phyloP scores from a whole-genome alignment of 1,140 invertebrate genomes.

The Pentalonia nigronervosa region DNA sequence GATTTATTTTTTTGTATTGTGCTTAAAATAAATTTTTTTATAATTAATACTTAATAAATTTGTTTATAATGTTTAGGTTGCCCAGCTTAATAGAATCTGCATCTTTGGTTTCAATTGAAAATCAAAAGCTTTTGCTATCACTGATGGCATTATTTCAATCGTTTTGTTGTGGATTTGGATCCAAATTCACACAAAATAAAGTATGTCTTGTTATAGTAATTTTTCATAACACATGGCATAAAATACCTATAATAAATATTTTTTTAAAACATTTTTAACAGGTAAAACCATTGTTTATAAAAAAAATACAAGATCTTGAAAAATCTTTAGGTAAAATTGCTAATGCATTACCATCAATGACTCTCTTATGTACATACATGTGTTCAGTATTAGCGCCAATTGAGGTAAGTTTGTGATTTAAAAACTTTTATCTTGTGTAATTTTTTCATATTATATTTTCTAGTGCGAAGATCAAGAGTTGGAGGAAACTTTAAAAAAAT shows the following conservation, averaged over 20 bases:
- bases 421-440: not conserved
- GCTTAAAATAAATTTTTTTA: not conserved
- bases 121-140: slow-evolving; percentile 62
- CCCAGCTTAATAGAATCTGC: slow-evolving; percentile 65
- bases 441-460: not conserved
- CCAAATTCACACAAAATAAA: slow-evolving; percentile 62
- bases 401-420: slow-evolving; percentile 58
- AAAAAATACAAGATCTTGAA: slow-evolving; percentile 65
- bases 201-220: slow-evolving; percentile 32
- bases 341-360: slow-evolving; percentile 65
- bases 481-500: slow-evolving; percentile 66
- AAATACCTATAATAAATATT: not conserved
- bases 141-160: slow-evolving; percentile 64
- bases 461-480: slow-evolving; percentile 65
- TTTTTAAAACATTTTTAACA: slow-evolving; percentile 59
- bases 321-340: slow-evolving; percentile 63
- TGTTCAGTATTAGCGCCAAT: slow-evolving; percentile 66
- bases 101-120: slow-evolving; percentile 63
- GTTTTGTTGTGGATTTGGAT: slow-evolving; percentile 66
- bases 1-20: not conserved
- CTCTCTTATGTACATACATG: slow-evolving; percentile 69
- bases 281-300: slow-evolving; percentile 67
- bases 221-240: not conserved
- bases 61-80: slow-evolving; percentile 63
- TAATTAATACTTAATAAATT: not conserved